Percentiles rank a stretch among this genome's conserved stretches.
These are phyloP conservation scores for Microcebus murinus DNA, from an alignment of 2,113 vertebrate species.

Conservation along the genomic window DNA sequence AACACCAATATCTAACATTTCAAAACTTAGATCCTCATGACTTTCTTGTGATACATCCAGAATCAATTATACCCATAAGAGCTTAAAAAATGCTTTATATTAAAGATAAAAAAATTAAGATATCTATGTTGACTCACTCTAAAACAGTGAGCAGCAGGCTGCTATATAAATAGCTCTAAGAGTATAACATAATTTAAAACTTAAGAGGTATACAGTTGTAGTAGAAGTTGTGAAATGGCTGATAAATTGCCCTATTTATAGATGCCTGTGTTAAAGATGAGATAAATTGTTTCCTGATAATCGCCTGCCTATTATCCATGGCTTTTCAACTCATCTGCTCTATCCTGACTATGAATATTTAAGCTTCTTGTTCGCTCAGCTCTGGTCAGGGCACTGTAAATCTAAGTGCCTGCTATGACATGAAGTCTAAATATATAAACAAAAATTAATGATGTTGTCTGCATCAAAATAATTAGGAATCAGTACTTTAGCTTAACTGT, in stretches of 20 bases:
- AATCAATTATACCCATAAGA: neutral
- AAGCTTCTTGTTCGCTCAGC: neutral
- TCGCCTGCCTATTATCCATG: neutral
- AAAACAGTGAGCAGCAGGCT: constrained; percentile 30
- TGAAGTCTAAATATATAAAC: constrained; percentile 35
- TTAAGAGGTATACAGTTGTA: neutral
- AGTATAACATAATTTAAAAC: constrained; percentile 65
- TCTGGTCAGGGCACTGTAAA: constrained; percentile 10
- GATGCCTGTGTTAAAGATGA: constrained; percentile 31
- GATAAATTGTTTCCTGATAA: constrained; percentile 43
- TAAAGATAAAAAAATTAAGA: constrained; percentile 47
- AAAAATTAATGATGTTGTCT: constrained; percentile 1
- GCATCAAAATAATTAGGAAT: constrained; percentile 25
- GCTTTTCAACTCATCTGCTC: neutral
- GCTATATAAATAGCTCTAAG: constrained; percentile 61
- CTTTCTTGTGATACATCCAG: neutral
- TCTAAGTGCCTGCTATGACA: neutral
- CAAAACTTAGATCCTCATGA: neutral
- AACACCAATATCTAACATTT: neutral
- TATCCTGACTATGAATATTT: neutral
- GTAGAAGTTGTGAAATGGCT: constrained; percentile 29
- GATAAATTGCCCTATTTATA: constrained; percentile 59
- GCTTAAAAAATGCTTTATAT: neutral
- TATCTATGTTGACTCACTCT: constrained; percentile 21
- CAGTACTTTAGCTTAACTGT: constrained; percentile 29